Conservation (phyloP, 1,140 invertebrate genomes). For the Procambarus virginalis region DNA sequence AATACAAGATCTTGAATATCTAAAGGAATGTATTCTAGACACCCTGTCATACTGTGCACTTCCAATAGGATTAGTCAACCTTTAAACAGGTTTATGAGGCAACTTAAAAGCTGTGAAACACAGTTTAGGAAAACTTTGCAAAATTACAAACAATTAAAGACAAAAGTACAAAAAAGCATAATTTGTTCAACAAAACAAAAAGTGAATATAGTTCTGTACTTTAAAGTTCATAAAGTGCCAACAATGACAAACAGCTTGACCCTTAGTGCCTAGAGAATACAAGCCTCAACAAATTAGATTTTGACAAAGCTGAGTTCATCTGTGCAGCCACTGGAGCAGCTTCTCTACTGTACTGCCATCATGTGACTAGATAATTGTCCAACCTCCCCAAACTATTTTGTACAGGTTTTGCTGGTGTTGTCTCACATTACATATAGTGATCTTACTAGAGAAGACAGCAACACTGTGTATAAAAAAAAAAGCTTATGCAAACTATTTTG, state of each 20-base stretch:
- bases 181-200: not conserved
- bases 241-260: not conserved
- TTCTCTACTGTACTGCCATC: constrained; percentile 31
- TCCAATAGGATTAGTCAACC: not conserved
- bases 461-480: constrained; percentile 7
- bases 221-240: not conserved
- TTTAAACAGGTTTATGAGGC: not conserved
- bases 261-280: constrained; percentile 15
- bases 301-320: not conserved
- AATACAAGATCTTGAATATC: constrained; percentile 16
- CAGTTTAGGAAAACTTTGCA: not conserved
- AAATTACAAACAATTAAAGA: not conserved
- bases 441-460: constrained; percentile 8
- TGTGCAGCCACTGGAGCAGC: constrained; percentile 31
- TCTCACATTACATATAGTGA: not conserved
- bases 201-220: not conserved
- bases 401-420: constrained; percentile 26
- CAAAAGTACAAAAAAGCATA: not conserved
- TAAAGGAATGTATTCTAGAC: constrained; percentile 24
- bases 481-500: not conserved
- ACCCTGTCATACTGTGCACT: constrained; percentile 1
- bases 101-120: not conserved
- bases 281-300: constrained; percentile 16
- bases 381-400: constrained; percentile 38
- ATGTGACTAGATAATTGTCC: constrained; percentile 56